Conservation (phyloP, 2,113 vertebrate genomes). For the Apodemus sylvaticus region DNA sequence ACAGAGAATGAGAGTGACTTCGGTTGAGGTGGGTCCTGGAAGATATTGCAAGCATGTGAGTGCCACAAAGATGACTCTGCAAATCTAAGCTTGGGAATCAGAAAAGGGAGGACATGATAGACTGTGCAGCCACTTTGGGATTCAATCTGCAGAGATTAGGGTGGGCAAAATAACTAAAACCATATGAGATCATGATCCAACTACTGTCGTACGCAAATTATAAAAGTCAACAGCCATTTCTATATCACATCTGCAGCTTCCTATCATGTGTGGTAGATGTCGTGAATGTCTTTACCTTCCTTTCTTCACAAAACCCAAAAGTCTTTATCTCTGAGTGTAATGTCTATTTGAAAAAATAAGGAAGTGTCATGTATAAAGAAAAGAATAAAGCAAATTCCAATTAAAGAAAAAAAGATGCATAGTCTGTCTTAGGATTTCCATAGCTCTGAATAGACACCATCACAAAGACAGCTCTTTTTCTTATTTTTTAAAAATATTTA, state of each 20-base stretch:
- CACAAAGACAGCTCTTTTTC: too few relatives aligned
- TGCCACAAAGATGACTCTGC: background rate
- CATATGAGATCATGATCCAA: background rate
- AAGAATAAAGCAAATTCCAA: background rate
- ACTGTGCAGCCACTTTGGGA: background rate
- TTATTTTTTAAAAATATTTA: too few relatives aligned
- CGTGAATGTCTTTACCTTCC: background rate
- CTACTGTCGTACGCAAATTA: background rate
- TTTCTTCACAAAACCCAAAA: background rate
- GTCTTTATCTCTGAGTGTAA: background rate
- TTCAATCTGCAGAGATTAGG: background rate
- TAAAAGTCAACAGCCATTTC: background rate
- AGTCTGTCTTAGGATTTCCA: too few relatives aligned
- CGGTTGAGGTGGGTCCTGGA: too few relatives aligned
- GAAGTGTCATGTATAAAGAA: background rate
- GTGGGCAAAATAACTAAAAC: background rate
- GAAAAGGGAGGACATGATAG: background rate
- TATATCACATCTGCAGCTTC: background rate
- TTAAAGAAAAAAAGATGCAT: background rate
- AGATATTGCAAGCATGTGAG: background rate
- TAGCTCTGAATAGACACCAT: too few relatives aligned
- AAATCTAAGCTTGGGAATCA: background rate
- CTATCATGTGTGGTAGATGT: background rate
- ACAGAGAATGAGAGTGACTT: background rate
- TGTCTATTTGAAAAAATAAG: background rate